Percentiles rank a stretch among this genome's conserved stretches.
Evolutionary conservation across 2,113 vertebrate species (phyloP).

Genomic region (Ictalurus furcatus): DNA sequence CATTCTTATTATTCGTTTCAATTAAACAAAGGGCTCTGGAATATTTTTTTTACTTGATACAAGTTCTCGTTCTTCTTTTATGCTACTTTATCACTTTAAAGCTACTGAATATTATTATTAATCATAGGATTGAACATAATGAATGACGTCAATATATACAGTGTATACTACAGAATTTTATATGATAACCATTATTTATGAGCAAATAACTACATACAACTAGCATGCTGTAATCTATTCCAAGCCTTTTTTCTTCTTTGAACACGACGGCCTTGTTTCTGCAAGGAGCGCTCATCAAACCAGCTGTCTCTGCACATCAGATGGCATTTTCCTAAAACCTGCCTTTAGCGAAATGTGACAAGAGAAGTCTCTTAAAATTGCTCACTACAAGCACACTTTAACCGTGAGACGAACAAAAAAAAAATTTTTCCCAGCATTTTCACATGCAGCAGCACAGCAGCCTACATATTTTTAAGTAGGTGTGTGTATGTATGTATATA

Average conservation of each 20-base stretch:
- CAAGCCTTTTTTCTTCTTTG: not conserved
- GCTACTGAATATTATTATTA: not conserved
- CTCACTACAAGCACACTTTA: conserved; percentile 49
- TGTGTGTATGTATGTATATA: not conserved
- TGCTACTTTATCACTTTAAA: not conserved
- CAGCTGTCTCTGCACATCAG: conserved; percentile 64
- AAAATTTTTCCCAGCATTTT: not conserved
- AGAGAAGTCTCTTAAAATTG: conserved; percentile 55
- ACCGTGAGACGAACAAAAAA: conserved; percentile 35
- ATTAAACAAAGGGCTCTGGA: not conserved
- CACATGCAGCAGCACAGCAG: not conserved
- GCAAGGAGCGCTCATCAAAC: conserved; percentile 48
- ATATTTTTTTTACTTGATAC: not conserved
- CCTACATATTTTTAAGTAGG: conserved; percentile 7
- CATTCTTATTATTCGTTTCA: not conserved
- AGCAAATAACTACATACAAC: not conserved
- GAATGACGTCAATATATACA: not conserved
- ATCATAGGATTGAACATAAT: not conserved
- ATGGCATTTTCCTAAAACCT: conserved; percentile 60
- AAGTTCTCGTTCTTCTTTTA: not conserved
- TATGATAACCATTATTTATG: not conserved
- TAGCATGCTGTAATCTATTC: conserved; percentile 3
- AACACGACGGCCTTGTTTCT: conserved; percentile 49
- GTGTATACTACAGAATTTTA: not conserved
- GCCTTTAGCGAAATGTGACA: conserved; percentile 58